Base-by-base conservation (phyloP, 2,888 invertebrate species). In the Boloria euphrosyne region DNA sequence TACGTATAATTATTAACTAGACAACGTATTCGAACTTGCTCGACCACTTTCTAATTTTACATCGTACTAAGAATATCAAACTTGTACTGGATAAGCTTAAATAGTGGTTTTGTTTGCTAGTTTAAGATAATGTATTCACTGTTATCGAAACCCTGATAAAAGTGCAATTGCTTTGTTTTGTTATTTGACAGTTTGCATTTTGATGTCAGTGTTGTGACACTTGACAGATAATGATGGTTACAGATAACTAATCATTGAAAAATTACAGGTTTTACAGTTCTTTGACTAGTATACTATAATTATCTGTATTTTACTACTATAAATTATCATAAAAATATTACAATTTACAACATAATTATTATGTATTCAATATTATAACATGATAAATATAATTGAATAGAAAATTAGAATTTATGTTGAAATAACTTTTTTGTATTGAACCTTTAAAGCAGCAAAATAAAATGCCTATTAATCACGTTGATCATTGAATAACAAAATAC, bases 101-200 rank as follows among this genome's bases (percentile, higher is more conserved):
- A 66, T 67, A 66, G 13, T 49, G 58, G 47, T 63, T 51, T 72
- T 73, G 66, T 72, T 71, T 71, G 65, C 44, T 44, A 14, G 16
- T 14, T n/a, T 47, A 38, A 7, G 31, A 44, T 18, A 57, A 50
- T 50, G 14, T 49, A 59, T 49, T 38, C 31, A 49, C 59, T 38
- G 38, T 50, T 50, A 50, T 18, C 46, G 13, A 22, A 10, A 49
- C 55, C n/a, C 50, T 44, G 63, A 63, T 50, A 16, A 50, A 18
- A 6, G n/a, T 43, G 57, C 22, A 63, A 27, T 57, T 43, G 49
- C n/a, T 46, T 53, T 62, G 22, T 53, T 47, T 53, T 46, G 54
- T 14, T 49, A 5, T 46, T 46, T 57, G 57, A 46, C 57, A 46
- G 7, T 10, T 31, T 31, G 31, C n/a, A n/a, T n/a, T 38, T 44